phyloP scores from a whole-genome alignment of 1,140 invertebrate species.

The Acromyrmex heyeri region DNA sequence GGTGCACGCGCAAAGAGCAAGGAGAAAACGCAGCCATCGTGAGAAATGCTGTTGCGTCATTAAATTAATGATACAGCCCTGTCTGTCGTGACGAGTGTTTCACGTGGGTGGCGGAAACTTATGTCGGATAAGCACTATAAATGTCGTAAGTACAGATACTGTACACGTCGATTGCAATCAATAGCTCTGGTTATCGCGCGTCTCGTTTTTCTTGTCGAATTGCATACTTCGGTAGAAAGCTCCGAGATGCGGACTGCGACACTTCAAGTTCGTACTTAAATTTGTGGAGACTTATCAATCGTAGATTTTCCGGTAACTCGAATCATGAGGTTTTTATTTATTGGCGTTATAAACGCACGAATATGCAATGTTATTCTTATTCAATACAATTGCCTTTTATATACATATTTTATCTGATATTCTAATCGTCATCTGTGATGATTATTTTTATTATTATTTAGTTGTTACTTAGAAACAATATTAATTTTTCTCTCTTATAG shows the following conservation, averaged over 20 bases:
- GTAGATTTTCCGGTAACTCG: background rate
- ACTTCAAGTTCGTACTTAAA: background rate
- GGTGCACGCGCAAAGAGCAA: constrained; percentile 66
- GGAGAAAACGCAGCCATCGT: constrained; percentile 27
- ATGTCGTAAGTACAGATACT: background rate
- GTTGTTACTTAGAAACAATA: background rate
- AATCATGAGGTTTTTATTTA: background rate
- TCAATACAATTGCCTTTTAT: background rate
- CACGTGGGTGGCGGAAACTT: constrained; percentile 56
- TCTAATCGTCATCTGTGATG: background rate
- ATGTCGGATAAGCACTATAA: background rate
- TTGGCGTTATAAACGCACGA: background rate
- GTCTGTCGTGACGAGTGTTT: constrained; percentile 52
- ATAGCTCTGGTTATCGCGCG: constrained; percentile 3
- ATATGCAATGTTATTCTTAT: background rate
- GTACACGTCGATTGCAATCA: constrained; percentile 30
- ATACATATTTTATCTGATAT: background rate
- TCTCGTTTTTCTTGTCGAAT: constrained; percentile 27
- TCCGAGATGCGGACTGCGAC: background rate
- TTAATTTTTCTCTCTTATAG: background rate
- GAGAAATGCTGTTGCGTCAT: constrained; percentile 22
- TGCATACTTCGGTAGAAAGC: constrained; percentile 15
- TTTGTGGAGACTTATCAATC: background rate
- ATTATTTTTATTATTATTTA: background rate
- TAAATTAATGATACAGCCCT: constrained; percentile 62